A percentile compares a stretch with the other conserved stretches of the same genome.
Conservation (phyloP, 2,888 invertebrate species). For the Druceiella hillmani region DNA sequence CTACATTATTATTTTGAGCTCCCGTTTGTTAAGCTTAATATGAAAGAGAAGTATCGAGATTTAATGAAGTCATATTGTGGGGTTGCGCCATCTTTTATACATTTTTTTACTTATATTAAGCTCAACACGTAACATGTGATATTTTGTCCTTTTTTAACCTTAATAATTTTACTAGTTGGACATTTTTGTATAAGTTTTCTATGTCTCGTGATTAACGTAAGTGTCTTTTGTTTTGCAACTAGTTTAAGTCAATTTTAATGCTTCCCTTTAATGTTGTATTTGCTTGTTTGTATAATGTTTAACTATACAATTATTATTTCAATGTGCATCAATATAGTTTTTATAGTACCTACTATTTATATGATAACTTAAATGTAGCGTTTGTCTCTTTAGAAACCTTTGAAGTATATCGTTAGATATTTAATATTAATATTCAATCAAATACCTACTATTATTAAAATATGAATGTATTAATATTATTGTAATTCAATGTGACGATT, state of each 20-base stretch:
- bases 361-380: too few species aligned
- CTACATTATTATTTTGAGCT: constrained; percentile 10
- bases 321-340: constrained; percentile 34
- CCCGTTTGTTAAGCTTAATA: constrained; percentile 52
- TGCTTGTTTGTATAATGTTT: constrained; percentile 33
- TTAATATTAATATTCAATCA: too few species aligned
- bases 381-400: too few species aligned
- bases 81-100: constrained; percentile 29
- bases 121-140: constrained; percentile 54
- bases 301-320: constrained; percentile 36
- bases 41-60: constrained; percentile 32
- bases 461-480: too few species aligned
- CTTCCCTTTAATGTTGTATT: constrained; percentile 45
- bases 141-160: constrained; percentile 46
- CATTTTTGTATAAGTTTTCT: constrained; percentile 41
- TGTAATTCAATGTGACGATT: too few species aligned
- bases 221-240: too few species aligned
- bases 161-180: constrained; percentile 37
- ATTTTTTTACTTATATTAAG: constrained; percentile 46
- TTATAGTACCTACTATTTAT: constrained; percentile 38
- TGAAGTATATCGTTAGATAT: too few species aligned
- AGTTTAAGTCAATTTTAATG: constrained; percentile 32
- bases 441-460: too few species aligned
- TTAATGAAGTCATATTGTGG: constrained; percentile 29
- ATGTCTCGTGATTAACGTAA: too few species aligned